These are phyloP conservation scores for Episyrphus balteatus DNA, from an alignment of 1,140 invertebrate species.

Conservation along the genomic window DNA sequence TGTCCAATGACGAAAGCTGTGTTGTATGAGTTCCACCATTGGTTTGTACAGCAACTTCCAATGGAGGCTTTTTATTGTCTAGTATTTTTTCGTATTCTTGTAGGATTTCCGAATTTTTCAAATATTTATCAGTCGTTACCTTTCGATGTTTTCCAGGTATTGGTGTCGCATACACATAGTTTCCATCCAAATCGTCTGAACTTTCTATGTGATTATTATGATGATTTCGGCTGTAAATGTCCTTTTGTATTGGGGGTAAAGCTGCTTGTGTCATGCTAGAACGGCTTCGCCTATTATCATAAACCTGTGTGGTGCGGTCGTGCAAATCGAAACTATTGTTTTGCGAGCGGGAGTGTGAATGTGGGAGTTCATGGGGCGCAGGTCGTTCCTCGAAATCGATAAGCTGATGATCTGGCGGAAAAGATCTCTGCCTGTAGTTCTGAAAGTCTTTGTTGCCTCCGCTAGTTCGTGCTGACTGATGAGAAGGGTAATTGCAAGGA, in stretches of 20 bases:
- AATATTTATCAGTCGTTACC: slow-evolving; percentile 16
- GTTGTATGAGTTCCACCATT: slow-evolving; percentile 30
- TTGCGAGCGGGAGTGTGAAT: background rate
- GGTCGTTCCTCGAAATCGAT: slow-evolving; percentile 57
- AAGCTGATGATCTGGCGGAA: slow-evolving; percentile 42
- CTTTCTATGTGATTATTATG: background rate
- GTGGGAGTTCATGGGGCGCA: slow-evolving; percentile 22
- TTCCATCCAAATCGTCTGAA: slow-evolving; percentile 4
- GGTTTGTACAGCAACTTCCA: too few relatives aligned
- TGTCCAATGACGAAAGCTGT: slow-evolving; percentile 14
- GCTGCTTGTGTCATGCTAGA: background rate
- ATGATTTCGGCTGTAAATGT: background rate
- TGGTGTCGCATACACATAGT: slow-evolving; percentile 25
- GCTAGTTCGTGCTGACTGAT: background rate
- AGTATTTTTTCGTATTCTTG: slow-evolving; percentile 14
- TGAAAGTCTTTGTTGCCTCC: slow-evolving; percentile 2
- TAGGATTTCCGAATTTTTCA: slow-evolving; percentile 9
- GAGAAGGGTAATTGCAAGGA: slow-evolving; percentile 8
- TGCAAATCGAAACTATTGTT: slow-evolving; percentile 2
- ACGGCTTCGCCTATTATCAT: background rate
- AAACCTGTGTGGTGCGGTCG: background rate
- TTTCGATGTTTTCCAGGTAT: slow-evolving; percentile 18
- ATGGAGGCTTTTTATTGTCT: slow-evolving; percentile 15
- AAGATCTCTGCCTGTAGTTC: slow-evolving; percentile 26
- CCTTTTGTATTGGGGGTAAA: background rate